Evolutionary conservation across 2,888 invertebrate genomes (phyloP).

Genomic region (Microctonus aethiopoides): DNA sequence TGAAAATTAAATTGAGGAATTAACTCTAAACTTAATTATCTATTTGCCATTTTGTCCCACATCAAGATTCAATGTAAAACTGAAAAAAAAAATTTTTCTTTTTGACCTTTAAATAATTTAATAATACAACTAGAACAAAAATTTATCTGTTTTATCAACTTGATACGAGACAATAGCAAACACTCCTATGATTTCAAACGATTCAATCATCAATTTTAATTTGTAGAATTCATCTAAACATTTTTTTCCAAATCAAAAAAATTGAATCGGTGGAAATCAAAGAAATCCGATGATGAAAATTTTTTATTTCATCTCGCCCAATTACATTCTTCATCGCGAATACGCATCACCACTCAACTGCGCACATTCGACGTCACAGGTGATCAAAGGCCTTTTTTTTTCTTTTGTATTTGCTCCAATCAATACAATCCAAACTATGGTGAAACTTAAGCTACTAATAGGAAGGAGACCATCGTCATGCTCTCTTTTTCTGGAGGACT

Average conservation of each 20-base stretch:
- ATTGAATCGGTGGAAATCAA: conserved; percentile 10
- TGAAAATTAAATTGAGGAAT: not conserved
- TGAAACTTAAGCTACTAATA: not conserved
- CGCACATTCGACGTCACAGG: conserved; percentile 14
- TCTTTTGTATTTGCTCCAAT: not conserved
- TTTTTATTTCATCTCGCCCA: not conserved
- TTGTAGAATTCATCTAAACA: not conserved
- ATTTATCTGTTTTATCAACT: not conserved
- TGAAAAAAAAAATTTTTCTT: not conserved
- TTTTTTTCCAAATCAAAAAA: not conserved
- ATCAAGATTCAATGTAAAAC: not conserved
- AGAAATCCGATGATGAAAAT: conserved; percentile 15
- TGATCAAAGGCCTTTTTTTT: conserved; percentile 9
- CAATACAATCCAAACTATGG: not conserved
- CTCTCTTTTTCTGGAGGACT: not conserved
- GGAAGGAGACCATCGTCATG: not conserved
- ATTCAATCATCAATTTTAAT: not conserved
- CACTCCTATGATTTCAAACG: conserved; percentile 11
- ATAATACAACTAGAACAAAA: not conserved
- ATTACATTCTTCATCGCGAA: conserved; percentile 3
- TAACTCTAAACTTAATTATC: not conserved
- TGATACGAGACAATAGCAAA: not conserved
- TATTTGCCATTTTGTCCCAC: not conserved
- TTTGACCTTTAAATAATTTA: not conserved
- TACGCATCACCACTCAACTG: conserved; percentile 1